These are phyloP conservation scores for Myotis daubentonii DNA, from an alignment of 2,797 vertebrate species.

Conservation along the genomic window DNA sequence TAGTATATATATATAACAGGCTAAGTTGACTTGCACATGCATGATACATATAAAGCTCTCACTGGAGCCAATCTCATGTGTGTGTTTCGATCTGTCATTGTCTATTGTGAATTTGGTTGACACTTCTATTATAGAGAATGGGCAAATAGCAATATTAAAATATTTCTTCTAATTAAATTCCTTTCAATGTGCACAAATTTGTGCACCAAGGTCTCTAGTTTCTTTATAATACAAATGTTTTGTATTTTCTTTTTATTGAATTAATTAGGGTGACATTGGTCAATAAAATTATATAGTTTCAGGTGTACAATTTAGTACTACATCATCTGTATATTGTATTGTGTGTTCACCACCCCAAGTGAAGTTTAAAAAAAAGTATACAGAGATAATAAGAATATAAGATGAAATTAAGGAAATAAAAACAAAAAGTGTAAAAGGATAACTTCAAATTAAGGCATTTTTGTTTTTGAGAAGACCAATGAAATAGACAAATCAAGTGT, in stretches of 20 bases:
- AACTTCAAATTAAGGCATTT: conserved; percentile 12
- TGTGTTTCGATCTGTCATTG: too few relatives aligned
- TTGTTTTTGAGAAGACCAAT: not conserved
- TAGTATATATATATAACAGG: too few relatives aligned
- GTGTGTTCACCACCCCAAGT: not conserved
- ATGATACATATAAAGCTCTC: too few relatives aligned
- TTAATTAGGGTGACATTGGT: not conserved
- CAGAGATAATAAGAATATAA: not conserved
- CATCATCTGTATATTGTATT: not conserved
- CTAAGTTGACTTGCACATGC: too few relatives aligned
- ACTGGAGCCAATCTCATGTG: too few relatives aligned
- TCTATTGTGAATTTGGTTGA: too few relatives aligned
- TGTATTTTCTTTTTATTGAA: not conserved
- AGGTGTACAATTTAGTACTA: not conserved
- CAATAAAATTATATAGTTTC: not conserved
- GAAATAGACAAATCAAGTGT: not conserved
- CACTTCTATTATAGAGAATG: too few relatives aligned
- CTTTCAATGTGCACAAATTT: too few relatives aligned
- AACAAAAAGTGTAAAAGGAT: not conserved
- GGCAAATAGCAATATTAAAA: too few relatives aligned
- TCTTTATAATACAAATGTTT: not conserved
- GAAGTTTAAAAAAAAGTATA: not conserved
- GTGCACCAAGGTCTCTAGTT: not conserved
- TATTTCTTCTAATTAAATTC: too few relatives aligned
- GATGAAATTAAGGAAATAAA: not conserved